These are phyloP conservation scores for Littorina saxatilis DNA, from an alignment of 1,140 invertebrate species.

Conservation along the genomic window DNA sequence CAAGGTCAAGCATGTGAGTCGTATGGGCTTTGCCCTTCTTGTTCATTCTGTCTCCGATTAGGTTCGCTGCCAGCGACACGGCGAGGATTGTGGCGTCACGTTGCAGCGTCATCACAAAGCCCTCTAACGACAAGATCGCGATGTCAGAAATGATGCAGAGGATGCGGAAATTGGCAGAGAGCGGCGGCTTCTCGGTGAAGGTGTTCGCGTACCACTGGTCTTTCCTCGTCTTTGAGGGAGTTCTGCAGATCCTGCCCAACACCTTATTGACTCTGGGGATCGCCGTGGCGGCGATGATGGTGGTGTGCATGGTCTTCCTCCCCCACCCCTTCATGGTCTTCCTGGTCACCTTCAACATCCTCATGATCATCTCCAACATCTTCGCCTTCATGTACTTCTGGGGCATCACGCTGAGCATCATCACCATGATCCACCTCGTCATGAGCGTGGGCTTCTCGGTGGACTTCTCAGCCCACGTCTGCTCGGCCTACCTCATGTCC, in stretches of 20 bases:
- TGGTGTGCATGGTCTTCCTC: conserved; percentile 96
- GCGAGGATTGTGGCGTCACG: conserved; percentile 84
- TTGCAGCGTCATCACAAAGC: conserved; percentile 49
- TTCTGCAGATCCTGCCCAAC: conserved; percentile 93
- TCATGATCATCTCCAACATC: conserved; percentile 96
- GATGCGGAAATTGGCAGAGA: conserved; percentile 51
- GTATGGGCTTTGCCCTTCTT: no score
- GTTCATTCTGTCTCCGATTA: no score
- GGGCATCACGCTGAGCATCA: conserved; percentile 95
- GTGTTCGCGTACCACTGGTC: conserved; percentile 52
- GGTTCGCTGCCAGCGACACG: conserved; percentile 84
- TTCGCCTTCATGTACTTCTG: conserved; percentile 97
- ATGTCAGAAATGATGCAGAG: conserved; percentile 56
- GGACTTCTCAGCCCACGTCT: conserved; percentile 98
- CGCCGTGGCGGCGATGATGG: conserved; percentile 92
- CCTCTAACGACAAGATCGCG: not conserved
- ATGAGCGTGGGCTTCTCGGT: conserved; percentile 99
- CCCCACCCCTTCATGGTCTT: conserved; percentile 94
- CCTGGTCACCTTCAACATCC: conserved; percentile 96
- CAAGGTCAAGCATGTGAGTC: no score
- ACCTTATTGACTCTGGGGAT: conserved; percentile 94
- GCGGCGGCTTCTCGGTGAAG: conserved; percentile 41
- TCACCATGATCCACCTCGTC: conserved; percentile 99
- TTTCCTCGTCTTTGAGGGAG: conserved; percentile 79
- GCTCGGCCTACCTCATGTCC: conserved; percentile 96